Conservation (phyloP, 2,113 vertebrate species). For the Antennarius striatus region DNA sequence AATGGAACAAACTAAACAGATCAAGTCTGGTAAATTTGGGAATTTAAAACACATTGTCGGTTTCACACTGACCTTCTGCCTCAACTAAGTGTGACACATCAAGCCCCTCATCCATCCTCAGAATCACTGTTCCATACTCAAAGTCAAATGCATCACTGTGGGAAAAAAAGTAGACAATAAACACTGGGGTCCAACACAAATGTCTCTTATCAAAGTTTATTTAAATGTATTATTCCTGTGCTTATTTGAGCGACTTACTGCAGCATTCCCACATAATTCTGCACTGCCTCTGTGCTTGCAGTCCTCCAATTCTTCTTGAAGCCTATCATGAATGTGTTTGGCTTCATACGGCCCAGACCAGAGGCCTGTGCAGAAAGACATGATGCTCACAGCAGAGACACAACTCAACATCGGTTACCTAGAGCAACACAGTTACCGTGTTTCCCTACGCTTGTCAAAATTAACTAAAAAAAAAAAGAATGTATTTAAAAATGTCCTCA, state of each 20-base stretch:
- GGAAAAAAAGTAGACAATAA: slow-evolving; percentile 32
- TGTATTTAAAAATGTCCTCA: not conserved
- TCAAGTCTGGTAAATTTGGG: no score
- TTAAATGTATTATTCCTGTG: not conserved
- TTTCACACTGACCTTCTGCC: slow-evolving; percentile 85
- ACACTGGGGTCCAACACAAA: slow-evolving; percentile 14
- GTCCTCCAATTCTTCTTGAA: slow-evolving; percentile 94
- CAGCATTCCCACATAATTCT: slow-evolving; percentile 90
- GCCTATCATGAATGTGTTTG: slow-evolving; percentile 93
- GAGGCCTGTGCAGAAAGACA: slow-evolving; percentile 80
- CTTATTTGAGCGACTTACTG: slow-evolving; percentile 85
- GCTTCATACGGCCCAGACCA: slow-evolving; percentile 93
- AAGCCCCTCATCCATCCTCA: slow-evolving; percentile 90
- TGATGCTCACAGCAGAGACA: not conserved
- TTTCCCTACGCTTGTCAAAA: slow-evolving; percentile 24
- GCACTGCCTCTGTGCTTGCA: slow-evolving; percentile 75
- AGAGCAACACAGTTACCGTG: slow-evolving; percentile 3
- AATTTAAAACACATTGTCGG: no score
- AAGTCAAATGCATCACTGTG: slow-evolving; percentile 95
- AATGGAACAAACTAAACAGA: no score
- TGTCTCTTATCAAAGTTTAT: not conserved
- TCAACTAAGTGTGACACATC: slow-evolving; percentile 91
- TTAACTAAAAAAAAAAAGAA: slow-evolving; percentile 8
- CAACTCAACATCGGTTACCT: not conserved
- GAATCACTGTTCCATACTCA: slow-evolving; percentile 87